Evolutionary conservation across 2,113 vertebrate genomes (phyloP).

Genomic region (Podilymbus podiceps): DNA sequence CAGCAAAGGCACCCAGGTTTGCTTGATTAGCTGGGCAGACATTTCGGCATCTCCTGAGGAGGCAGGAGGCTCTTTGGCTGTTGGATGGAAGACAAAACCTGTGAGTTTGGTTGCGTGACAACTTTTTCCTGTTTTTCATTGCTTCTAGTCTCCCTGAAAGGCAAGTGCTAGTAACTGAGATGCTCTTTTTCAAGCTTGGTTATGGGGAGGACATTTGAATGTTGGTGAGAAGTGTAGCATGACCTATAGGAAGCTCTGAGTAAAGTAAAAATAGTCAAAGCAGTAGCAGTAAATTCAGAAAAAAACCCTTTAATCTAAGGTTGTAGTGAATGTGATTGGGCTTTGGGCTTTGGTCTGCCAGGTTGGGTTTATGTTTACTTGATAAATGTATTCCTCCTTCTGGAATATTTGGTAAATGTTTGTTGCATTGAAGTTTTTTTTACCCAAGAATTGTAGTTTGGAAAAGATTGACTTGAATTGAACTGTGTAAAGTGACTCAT

Average conservation of each 20-base stretch:
- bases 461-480: neutral
- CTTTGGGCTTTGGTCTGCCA: neutral
- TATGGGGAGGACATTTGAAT: neutral
- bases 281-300: neutral
- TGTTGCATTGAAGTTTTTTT: neutral
- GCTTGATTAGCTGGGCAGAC: accelerated
- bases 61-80: neutral
- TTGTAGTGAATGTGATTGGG: neutral
- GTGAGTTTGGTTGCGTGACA: neutral
- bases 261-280: neutral
- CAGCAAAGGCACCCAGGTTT: accelerated
- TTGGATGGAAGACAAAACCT: accelerated
- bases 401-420: neutral
- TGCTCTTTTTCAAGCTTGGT: neutral
- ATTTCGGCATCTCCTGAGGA: accelerated
- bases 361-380: neutral
- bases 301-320: neutral
- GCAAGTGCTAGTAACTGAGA: neutral
- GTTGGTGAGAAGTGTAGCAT: neutral
- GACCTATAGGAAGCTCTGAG: neutral
- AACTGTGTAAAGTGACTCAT: neutral
- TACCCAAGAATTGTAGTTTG: neutral
- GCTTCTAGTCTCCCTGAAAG: neutral
- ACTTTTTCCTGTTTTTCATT: neutral
- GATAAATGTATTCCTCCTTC: neutral